Evolutionary conservation across 1,140 invertebrate species (phyloP).

Genomic region (Temnothorax curvispinosus): DNA sequence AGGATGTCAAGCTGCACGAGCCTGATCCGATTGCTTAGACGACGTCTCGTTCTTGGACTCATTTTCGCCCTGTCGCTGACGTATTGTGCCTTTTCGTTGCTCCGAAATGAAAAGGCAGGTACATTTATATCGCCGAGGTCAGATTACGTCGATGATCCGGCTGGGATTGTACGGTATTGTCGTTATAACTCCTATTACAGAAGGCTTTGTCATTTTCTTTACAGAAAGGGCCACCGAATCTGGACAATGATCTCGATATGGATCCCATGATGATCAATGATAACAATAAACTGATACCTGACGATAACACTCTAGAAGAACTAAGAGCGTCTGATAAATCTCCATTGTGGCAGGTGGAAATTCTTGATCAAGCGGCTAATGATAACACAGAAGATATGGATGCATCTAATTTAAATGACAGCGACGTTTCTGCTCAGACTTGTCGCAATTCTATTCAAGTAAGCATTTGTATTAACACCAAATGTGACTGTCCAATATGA

Average conservation of each 20-base stretch:
- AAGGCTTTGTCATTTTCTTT: conserved; percentile 41
- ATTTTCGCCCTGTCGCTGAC: conserved; percentile 90
- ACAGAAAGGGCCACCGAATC: conserved; percentile 74
- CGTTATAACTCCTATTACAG: background rate
- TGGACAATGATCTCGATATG: conserved; percentile 75
- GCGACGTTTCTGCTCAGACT: conserved; percentile 82
- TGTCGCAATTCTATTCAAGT: conserved; percentile 95
- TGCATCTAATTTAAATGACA: conserved; percentile 82
- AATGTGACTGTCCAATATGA: background rate
- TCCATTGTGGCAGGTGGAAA: conserved; percentile 89
- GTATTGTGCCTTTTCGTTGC: conserved; percentile 90
- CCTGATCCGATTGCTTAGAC: conserved; percentile 88
- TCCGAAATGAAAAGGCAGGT: conserved; percentile 85
- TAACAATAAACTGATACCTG: conserved; percentile 78
- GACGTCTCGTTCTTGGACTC: conserved; percentile 89
- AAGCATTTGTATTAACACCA: background rate
- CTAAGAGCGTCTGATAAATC: conserved; percentile 87
- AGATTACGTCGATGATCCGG: background rate
- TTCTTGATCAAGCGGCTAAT: conserved; percentile 85
- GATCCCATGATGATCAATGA: conserved; percentile 76
- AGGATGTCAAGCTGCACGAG: conserved; percentile 84
- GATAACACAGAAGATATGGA: conserved; percentile 68
- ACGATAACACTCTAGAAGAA: conserved; percentile 86
- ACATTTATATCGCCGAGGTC: conserved; percentile 2
- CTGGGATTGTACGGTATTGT: background rate